Conservation (phyloP, 2,113 vertebrate genomes). For the Actenoides lindsayi region DNA sequence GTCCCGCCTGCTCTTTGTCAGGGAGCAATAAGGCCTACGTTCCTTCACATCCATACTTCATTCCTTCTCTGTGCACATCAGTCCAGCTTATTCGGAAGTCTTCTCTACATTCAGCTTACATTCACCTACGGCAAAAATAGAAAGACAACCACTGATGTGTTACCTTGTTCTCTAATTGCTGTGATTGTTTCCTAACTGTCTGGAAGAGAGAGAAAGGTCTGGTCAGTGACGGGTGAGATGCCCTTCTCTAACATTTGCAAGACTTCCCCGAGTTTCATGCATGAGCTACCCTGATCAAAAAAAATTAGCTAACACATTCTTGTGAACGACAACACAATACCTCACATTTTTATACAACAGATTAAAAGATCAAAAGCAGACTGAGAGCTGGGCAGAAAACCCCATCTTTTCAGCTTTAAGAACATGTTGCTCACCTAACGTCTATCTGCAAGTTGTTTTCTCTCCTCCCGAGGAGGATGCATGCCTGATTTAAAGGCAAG, state of each 20-base stretch:
- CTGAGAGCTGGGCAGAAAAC: not conserved
- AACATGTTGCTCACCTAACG: not conserved
- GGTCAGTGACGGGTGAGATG: not conserved
- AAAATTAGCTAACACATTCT: not conserved
- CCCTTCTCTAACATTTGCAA: not conserved
- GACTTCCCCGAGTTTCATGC: not conserved
- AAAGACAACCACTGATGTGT: slow-evolving; percentile 19
- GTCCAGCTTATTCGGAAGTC: slow-evolving; percentile 64
- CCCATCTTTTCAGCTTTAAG: not conserved
- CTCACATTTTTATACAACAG: not conserved
- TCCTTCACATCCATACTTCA: slow-evolving; percentile 99
- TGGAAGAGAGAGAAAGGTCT: not conserved
- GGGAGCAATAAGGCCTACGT: slow-evolving; percentile 95
- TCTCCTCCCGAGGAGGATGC: not conserved
- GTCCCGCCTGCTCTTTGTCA: slow-evolving; percentile 94
- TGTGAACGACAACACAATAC: not conserved
- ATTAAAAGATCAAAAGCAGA: not conserved
- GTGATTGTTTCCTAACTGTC: not conserved
- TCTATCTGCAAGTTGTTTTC: not conserved
- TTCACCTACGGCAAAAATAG: slow-evolving; percentile 72
- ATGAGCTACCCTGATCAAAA: not conserved
- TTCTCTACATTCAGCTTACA: slow-evolving; percentile 73
- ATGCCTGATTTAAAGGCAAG: not conserved
- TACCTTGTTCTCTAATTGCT: slow-evolving; percentile 31
- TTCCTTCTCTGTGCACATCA: slow-evolving; percentile 87